Base-by-base conservation (phyloP, 92 coral and sea anemone species). In the Epizoanthus fatuus region DNA sequence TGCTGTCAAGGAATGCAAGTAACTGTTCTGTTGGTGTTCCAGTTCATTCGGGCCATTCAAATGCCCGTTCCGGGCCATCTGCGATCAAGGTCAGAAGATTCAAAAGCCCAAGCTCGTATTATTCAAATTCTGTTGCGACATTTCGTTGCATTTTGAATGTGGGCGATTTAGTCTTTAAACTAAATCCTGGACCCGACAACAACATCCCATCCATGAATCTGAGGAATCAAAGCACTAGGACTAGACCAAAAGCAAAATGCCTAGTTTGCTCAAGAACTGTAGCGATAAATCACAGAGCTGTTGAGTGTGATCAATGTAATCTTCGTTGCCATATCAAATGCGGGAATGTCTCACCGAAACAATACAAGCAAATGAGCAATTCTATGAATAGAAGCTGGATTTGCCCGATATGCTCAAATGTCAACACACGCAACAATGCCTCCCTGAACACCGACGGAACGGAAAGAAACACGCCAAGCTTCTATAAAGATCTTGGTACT, bases 221-320 rank as follows among this genome's bases (percentile, higher is more conserved):
- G 25, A 22, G 25, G 25, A 22, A 22, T 22, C 25, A 22, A 22
- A 22, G 25, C 25, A 22, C 79, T 15, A 73, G 16, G 57, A 59
- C 13, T 8, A 71, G 51, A 47, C 58, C 76, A 5, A 40, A 40
- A 72, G 22, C 79, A 38, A 84, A 52, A 73, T 89, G 89, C 66
- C 25, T 63, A 29, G 81, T 89, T 45, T 89, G 85, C 42, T 38
- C 59, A 8, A 65, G 86, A 17, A 75, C 56, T 20, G 17, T 88
- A 0, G 92, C 88, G 19, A 20, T 69, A 3, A 83, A 88, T 45
- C 88, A 88, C 88, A 67, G 87, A 74, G 88, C 92, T 35, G 75
- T 88, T 25, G 45, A 12, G 4, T 88, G 88, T 40, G 76, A 88
- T n/a, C 44, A 38, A 35, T 74, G 91, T 22, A 49, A 54, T 29